phyloP scores from a whole-genome alignment of 2,888 invertebrate species.

The Vanessa cardui region DNA sequence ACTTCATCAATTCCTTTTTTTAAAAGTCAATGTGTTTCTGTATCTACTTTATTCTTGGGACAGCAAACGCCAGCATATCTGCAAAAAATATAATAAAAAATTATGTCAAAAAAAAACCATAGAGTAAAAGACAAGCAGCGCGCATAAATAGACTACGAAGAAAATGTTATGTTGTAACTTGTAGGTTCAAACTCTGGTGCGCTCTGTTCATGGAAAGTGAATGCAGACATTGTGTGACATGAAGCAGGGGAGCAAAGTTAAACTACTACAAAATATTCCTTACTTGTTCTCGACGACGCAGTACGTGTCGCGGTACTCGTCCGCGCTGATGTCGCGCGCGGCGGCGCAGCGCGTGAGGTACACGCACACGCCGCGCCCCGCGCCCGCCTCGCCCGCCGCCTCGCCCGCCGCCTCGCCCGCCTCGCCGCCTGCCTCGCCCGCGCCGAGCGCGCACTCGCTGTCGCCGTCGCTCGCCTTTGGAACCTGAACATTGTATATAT shows the following conservation, averaged over 20 bases:
- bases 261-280: no score
- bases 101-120: no score
- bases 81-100: not conserved
- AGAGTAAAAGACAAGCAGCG: no score
- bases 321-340: constrained; percentile 52
- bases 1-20: no score
- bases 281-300: constrained; percentile 63
- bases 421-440: not conserved
- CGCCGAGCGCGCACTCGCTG: not conserved
- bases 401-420: not conserved
- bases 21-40: not conserved
- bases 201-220: no score
- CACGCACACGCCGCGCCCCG: constrained; percentile 51
- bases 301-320: constrained; percentile 55
- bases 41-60: not conserved
- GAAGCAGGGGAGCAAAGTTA: no score
- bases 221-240: no score
- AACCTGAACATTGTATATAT: not conserved
- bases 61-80: constrained; percentile 5
- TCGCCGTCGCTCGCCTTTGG: constrained; percentile 1
- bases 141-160: no score
- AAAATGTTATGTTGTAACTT: no score
- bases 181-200: no score
- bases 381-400: not conserved
- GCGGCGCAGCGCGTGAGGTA: constrained; percentile 57